Conservation (phyloP, 2,797 vertebrate species). For the Anguilla megastoma region DNA sequence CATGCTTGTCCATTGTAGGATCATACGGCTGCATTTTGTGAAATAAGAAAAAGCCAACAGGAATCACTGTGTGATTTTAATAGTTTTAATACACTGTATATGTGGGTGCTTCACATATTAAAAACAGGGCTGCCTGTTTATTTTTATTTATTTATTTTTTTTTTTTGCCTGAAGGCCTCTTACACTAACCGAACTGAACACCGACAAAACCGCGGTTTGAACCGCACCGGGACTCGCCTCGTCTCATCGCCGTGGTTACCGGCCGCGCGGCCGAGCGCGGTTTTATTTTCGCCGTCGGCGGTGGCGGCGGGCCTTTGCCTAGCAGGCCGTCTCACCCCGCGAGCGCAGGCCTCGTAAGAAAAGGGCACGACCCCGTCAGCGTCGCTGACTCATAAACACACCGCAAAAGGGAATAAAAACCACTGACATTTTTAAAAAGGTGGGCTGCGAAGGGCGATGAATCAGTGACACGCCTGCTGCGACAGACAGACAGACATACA, state of each 20-base stretch:
- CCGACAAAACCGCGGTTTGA: neutral
- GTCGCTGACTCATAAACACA: neutral
- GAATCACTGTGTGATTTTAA: constrained; percentile 27
- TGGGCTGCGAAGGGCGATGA: neutral
- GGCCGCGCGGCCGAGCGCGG: too few relatives aligned
- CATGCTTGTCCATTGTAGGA: constrained; percentile 49
- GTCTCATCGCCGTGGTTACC: neutral
- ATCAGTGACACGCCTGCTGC: neutral
- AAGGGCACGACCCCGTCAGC: neutral
- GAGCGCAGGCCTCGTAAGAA: neutral
- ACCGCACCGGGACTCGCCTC: neutral
- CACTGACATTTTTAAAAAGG: neutral
- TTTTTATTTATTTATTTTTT: too few relatives aligned
- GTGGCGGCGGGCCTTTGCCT: neutral
- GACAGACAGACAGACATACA: neutral
- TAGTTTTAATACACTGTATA: constrained; percentile 21
- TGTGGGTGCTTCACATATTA: neutral
- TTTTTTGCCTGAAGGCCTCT: neutral
- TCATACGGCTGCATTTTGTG: constrained; percentile 43
- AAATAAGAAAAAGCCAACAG: constrained; percentile 27
- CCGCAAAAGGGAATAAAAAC: neutral
- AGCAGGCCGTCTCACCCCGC: neutral
- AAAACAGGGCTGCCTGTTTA: neutral
- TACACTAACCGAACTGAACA: neutral
- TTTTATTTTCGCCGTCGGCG: too few relatives aligned